phyloP scores from a whole-genome alignment of 2,888 invertebrate species.

The Mimas tiliae region DNA sequence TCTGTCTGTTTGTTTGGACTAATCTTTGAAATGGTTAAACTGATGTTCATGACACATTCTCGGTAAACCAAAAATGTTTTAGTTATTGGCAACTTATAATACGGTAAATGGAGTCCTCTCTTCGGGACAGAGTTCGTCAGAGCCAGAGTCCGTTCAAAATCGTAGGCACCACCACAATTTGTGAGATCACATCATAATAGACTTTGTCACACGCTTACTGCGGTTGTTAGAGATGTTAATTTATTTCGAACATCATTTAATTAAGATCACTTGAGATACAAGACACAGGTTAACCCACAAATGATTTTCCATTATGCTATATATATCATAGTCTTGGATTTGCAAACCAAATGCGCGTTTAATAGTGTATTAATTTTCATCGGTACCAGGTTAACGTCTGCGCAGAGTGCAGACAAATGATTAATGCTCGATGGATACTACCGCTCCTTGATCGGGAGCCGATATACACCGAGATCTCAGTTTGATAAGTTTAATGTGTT shows the following conservation, averaged over 20 bases:
- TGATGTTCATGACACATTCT: no score
- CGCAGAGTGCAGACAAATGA: slow-evolving; percentile 56
- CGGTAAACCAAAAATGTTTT: no score
- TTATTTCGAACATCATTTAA: neutral
- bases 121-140: no score
- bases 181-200: no score
- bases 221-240: neutral
- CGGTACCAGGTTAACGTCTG: slow-evolving; percentile 57
- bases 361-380: slow-evolving; percentile 63
- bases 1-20: no score
- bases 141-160: no score
- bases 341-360: slow-evolving; percentile 70
- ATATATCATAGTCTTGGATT: slow-evolving; percentile 44
- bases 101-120: no score
- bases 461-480: slow-evolving; percentile 43
- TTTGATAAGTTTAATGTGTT: slow-evolving; percentile 43
- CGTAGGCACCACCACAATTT: no score
- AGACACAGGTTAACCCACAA: neutral
- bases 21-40: no score
- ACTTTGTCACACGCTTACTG: no score
- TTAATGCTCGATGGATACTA: slow-evolving; percentile 63
- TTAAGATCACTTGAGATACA: neutral
- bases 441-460: slow-evolving; percentile 47
- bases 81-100: no score
- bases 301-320: neutral